Conservation (phyloP, 2,113 vertebrate species). For the Corythornis vintsioides region DNA sequence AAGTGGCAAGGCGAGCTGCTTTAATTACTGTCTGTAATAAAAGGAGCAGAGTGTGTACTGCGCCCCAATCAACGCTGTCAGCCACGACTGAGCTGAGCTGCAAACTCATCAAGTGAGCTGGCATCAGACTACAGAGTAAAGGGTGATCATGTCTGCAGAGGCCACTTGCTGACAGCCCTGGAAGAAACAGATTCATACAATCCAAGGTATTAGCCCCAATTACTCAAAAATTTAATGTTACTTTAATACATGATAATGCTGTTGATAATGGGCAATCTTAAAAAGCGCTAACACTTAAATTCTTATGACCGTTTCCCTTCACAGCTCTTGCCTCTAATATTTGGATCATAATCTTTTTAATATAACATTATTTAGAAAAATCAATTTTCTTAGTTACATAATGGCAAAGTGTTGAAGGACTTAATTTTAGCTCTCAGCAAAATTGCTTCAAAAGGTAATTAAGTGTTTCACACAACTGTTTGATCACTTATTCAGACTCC, state of each 20-base stretch:
- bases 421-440: conserved; percentile 81
- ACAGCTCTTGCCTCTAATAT: conserved; percentile 78
- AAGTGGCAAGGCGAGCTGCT: conserved; percentile 95
- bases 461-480: conserved; percentile 76
- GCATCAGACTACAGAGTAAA: conserved; percentile 80
- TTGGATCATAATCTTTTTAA: conserved; percentile 81
- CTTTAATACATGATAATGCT: conserved; percentile 75
- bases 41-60: conserved; percentile 94
- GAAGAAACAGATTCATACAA: conserved; percentile 75
- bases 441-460: conserved; percentile 78
- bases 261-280: conserved; percentile 76
- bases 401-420: conserved; percentile 76
- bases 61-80: conserved; percentile 83
- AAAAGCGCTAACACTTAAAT: conserved; percentile 72
- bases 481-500: conserved; percentile 70
- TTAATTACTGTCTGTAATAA: conserved; percentile 99
- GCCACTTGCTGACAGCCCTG: conserved; percentile 69
- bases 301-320: conserved; percentile 78
- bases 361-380: conserved; percentile 83
- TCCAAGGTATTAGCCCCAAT: conserved; percentile 78
- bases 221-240: conserved; percentile 79
- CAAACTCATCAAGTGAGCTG: conserved; percentile 80
- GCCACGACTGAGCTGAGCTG: conserved; percentile 81
- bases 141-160: conserved; percentile 71
- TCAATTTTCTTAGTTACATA: conserved; percentile 83